phyloP scores from a whole-genome alignment of 2,113 vertebrate species.

The Uropsilus gracilis region DNA sequence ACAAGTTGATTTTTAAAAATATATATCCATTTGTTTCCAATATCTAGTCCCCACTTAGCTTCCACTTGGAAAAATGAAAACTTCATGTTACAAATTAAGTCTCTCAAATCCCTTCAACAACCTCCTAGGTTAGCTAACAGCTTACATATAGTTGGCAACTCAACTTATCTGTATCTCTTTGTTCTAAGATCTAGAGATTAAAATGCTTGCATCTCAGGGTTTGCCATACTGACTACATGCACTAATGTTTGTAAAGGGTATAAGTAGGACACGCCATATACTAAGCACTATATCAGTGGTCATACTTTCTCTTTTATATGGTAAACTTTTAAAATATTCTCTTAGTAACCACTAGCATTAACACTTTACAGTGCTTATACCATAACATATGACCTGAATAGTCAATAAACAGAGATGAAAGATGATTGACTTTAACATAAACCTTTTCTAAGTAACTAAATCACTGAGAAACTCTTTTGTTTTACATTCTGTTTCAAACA shows the following conservation, averaged over 20 bases:
- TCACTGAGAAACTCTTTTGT: slow-evolving; percentile 13
- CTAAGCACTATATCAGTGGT: not conserved
- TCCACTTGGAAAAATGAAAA: not conserved
- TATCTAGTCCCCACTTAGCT: slow-evolving; percentile 23
- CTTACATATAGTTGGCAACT: not conserved
- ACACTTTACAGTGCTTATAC: not conserved
- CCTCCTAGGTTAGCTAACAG: not conserved
- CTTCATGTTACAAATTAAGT: not conserved
- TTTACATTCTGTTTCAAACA: slow-evolving; percentile 19
- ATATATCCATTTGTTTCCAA: not conserved
- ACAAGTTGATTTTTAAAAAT: not conserved
- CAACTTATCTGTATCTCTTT: not conserved
- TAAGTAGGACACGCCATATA: not conserved
- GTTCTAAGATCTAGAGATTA: not conserved
- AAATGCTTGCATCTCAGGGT: not conserved
- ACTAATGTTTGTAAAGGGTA: not conserved
- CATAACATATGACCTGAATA: not conserved
- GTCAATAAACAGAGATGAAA: slow-evolving; percentile 10
- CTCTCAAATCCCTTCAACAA: not conserved
- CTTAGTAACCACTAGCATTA: not conserved
- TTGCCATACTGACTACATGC: not conserved
- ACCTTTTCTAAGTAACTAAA: slow-evolving; percentile 5
- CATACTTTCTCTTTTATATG: not conserved
- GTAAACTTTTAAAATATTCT: not conserved
- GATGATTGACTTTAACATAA: not conserved